Percentiles rank a stretch among this genome's conserved stretches.
These are phyloP conservation scores for Antrozous pallidus DNA, from an alignment of 2,797 vertebrate species.

Conservation along the genomic window DNA sequence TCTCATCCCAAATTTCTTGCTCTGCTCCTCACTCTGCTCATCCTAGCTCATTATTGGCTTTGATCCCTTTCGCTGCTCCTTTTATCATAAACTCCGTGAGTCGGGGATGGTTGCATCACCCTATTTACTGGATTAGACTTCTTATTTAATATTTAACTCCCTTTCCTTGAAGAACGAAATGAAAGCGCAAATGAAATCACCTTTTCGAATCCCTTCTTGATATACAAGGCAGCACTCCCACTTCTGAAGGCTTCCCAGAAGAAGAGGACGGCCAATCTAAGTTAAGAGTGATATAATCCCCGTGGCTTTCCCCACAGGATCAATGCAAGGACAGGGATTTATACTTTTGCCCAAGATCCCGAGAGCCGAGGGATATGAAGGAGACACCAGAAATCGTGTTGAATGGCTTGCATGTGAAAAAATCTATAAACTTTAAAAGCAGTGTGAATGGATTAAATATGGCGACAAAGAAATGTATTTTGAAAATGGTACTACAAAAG, in stretches of 20 bases:
- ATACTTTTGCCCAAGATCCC: not conserved
- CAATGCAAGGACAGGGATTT: constrained; percentile 27
- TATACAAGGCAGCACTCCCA: not conserved
- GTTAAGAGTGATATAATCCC: constrained; percentile 43
- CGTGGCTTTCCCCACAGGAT: not conserved
- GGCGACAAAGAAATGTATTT: not conserved
- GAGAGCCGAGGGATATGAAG: not conserved
- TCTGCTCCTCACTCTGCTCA: not conserved
- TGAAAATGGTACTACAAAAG: not conserved
- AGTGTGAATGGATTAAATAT: constrained; percentile 16
- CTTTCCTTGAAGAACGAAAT: constrained; percentile 57
- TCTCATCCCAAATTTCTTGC: not conserved
- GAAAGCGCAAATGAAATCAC: constrained; percentile 51
- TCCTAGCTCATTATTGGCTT: constrained; percentile 4
- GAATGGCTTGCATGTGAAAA: constrained; percentile 31
- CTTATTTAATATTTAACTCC: constrained; percentile 68
- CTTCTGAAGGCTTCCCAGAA: constrained; percentile 49
- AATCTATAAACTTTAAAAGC: constrained; percentile 19
- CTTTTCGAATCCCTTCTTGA: constrained; percentile 44
- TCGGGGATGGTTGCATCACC: constrained; percentile 12
- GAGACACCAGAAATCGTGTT: constrained; percentile 1
- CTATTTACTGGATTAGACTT: constrained; percentile 57
- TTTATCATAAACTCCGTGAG: constrained; percentile 29
- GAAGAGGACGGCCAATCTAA: not conserved
- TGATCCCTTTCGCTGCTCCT: not conserved